Conservation (phyloP, 2,797 vertebrate species). For the Molossus alvarezi region DNA sequence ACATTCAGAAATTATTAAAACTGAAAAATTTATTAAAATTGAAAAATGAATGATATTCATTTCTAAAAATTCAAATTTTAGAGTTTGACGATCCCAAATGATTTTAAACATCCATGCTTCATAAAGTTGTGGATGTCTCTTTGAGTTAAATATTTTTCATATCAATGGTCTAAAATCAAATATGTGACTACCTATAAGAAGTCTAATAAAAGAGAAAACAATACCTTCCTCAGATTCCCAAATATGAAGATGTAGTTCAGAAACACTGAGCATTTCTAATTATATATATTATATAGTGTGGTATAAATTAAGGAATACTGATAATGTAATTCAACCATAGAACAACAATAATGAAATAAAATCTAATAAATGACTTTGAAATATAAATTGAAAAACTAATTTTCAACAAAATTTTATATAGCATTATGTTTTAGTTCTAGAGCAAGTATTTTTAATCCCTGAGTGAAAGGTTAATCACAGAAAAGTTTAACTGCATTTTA, state of each 20-base stretch:
- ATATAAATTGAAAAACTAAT: background rate
- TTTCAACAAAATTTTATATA: background rate
- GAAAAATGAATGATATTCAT: background rate
- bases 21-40: no score
- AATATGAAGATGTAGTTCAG: background rate
- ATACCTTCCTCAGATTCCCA: background rate
- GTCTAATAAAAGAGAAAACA: background rate
- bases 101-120: background rate
- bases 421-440: background rate
- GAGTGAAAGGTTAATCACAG: background rate
- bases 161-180: background rate
- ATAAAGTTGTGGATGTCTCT: background rate
- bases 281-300: background rate
- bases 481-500: slow-evolving; percentile 2
- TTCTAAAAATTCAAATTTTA: background rate
- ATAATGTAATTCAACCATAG: background rate
- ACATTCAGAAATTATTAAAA: background rate
- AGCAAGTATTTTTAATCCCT: background rate
- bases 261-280: background rate
- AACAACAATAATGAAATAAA: slow-evolving; percentile 27
- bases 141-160: background rate
- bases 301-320: background rate
- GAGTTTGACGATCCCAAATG: background rate
- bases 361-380: background rate
- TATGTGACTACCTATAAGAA: background rate